A percentile compares a stretch with the other conserved stretches of the same genome.
phyloP scores from a whole-genome alignment of 2,888 invertebrate species.

The Lutraria lutraria region DNA sequence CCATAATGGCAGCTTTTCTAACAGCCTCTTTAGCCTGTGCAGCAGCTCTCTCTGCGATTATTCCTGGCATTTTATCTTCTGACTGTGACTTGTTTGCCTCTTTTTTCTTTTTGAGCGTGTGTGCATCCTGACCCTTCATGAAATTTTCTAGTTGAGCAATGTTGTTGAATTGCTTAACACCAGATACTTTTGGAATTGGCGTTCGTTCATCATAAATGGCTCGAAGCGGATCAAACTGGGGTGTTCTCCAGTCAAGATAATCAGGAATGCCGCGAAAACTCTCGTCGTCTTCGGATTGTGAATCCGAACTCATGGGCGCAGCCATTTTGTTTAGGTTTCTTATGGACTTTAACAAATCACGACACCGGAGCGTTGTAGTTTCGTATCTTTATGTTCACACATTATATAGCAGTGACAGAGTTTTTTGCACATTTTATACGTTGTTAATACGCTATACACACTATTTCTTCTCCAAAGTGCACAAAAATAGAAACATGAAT shows the following conservation, averaged over 20 bases:
- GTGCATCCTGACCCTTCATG: constrained; percentile 64
- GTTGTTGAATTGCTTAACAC: constrained; percentile 75
- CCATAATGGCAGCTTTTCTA: constrained; percentile 63
- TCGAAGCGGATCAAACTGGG: constrained; percentile 76
- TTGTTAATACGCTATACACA: neutral
- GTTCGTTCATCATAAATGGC: constrained; percentile 74
- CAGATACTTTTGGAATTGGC: constrained; percentile 68
- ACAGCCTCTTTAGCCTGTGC: constrained; percentile 66
- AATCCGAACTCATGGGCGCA: constrained; percentile 59
- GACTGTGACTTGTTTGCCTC: constrained; percentile 19
- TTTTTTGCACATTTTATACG: neutral
- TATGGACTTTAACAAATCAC: too few species aligned
- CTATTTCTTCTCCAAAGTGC: neutral
- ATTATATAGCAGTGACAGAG: neutral
- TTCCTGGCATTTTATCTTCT: constrained; percentile 44
- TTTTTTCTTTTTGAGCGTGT: constrained; percentile 45
- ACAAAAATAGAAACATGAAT: neutral
- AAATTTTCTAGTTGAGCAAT: constrained; percentile 77
- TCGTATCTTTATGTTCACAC: neutral
- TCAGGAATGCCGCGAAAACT: constrained; percentile 40
- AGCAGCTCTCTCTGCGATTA: constrained; percentile 59
- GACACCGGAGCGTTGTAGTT: neutral
- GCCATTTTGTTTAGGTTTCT: constrained; percentile 71
- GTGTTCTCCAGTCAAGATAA: constrained; percentile 74
- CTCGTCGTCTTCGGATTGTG: constrained; percentile 34